A percentile compares a stretch with the other conserved stretches of the same genome.
Conservation (phyloP, 2,797 vertebrate genomes). For the Pangasius djambal region DNA sequence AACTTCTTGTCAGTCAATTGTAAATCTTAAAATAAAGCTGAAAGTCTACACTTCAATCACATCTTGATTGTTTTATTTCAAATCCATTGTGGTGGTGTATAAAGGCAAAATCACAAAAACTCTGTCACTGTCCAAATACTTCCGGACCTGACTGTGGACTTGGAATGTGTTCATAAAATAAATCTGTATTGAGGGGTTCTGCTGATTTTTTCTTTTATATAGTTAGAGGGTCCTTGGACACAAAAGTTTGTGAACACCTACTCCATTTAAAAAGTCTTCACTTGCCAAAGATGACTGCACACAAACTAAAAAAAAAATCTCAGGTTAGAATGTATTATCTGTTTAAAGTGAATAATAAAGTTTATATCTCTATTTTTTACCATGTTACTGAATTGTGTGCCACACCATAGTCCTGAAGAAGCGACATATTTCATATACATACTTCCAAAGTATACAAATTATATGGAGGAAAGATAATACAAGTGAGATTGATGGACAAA, state of each 20-base stretch:
- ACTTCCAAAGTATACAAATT: neutral
- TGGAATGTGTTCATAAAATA: neutral
- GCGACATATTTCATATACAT: neutral
- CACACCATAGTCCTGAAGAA: neutral
- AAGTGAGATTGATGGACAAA: neutral
- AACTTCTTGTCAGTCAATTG: too few relatives aligned
- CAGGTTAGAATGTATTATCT: neutral
- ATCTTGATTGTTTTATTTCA: too few relatives aligned
- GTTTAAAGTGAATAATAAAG: neutral
- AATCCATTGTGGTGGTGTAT: too few relatives aligned
- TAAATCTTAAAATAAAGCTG: too few relatives aligned
- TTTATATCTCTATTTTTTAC: neutral
- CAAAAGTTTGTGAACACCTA: neutral
- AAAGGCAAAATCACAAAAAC: too few relatives aligned
- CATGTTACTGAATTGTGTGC: neutral
- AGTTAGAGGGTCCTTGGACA: neutral
- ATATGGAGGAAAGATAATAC: neutral
- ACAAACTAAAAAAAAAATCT: neutral
- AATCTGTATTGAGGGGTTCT: neutral
- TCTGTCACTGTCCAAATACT: too few relatives aligned
- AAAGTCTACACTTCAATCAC: too few relatives aligned
- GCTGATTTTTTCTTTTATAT: neutral
- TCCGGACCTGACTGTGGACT: too few relatives aligned
- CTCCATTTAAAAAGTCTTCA: neutral
- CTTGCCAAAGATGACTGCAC: neutral